Conservation (phyloP, 2,888 invertebrate genomes). For the Podabrus alpinus region DNA sequence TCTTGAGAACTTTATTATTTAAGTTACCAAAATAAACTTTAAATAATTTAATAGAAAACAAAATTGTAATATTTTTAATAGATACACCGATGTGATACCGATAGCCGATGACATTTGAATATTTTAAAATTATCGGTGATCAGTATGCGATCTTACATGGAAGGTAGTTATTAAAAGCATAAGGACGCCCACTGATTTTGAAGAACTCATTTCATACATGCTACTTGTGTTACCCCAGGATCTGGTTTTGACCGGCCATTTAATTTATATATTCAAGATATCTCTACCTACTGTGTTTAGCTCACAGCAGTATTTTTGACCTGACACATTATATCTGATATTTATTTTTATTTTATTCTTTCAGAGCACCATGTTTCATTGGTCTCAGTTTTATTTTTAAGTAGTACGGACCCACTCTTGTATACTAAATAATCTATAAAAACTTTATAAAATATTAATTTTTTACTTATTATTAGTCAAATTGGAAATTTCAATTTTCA, state of each 20-base stretch:
- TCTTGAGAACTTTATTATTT: background rate
- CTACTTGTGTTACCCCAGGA: constrained; percentile 54
- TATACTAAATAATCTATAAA: background rate
- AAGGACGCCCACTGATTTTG: constrained; percentile 54
- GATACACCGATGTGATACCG: background rate
- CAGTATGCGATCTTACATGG: constrained; percentile 49
- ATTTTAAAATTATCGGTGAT: constrained; percentile 47
- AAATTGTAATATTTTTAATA: background rate
- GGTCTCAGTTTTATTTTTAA: constrained; percentile 6
- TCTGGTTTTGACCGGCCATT: constrained; percentile 49
- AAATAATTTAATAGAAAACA: background rate
- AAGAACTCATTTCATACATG: constrained; percentile 53
- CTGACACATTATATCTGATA: constrained; percentile 36
- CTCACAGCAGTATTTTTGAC: constrained; percentile 35
- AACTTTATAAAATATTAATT: background rate
- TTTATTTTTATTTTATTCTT: constrained; percentile 28
- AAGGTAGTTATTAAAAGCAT: constrained; percentile 53
- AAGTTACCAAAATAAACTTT: background rate
- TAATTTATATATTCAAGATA: constrained; percentile 43
- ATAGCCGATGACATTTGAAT: constrained; percentile 47
- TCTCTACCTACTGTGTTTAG: constrained; percentile 38
- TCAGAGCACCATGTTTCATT: constrained; percentile 15
- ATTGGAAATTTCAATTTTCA: background rate
- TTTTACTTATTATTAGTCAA: background rate
- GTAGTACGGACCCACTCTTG: constrained; percentile 1